These are phyloP conservation scores for Diarsia brunnea DNA, from an alignment of 2,888 invertebrate genomes.

Conservation along the genomic window DNA sequence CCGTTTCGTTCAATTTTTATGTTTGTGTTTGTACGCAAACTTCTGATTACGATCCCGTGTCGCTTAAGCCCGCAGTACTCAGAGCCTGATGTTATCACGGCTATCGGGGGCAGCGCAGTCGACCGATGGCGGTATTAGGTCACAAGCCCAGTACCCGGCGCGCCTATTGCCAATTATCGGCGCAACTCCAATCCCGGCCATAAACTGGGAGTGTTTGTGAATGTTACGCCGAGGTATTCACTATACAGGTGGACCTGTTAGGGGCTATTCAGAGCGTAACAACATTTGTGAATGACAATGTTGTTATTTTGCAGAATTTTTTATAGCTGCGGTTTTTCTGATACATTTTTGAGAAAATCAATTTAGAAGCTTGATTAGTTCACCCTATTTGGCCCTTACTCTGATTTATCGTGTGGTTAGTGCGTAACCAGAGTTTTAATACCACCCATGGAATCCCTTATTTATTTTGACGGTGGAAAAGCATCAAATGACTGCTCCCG, in stretches of 20 bases:
- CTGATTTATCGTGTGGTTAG: too few relatives aligned
- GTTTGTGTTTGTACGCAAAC: not conserved
- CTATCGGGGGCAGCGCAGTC: slow-evolving; percentile 36
- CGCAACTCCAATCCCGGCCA: slow-evolving; percentile 33
- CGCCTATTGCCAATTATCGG: slow-evolving; percentile 57
- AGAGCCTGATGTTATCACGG: slow-evolving; percentile 31
- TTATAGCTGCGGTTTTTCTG: too few relatives aligned
- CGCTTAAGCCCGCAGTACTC: slow-evolving; percentile 7
- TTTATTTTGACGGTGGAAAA: too few relatives aligned
- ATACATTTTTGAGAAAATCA: too few relatives aligned
- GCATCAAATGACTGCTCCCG: too few relatives aligned
- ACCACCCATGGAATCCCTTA: too few relatives aligned
- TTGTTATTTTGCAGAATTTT: not conserved
- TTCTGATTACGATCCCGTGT: not conserved
- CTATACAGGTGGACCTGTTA: slow-evolving; percentile 29
- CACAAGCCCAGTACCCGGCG: slow-evolving; percentile 43
- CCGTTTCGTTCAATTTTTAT: not conserved
- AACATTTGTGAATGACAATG: not conserved
- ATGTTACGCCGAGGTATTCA: not conserved
- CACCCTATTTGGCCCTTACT: too few relatives aligned
- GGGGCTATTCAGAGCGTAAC: not conserved
- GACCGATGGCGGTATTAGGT: slow-evolving; percentile 51
- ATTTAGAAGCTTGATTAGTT: too few relatives aligned
- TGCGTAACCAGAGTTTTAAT: too few relatives aligned
- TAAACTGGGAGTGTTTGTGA: slow-evolving; percentile 21